These are phyloP conservation scores for Sialia sialis DNA, from an alignment of 2,113 vertebrate species.

Conservation along the genomic window DNA sequence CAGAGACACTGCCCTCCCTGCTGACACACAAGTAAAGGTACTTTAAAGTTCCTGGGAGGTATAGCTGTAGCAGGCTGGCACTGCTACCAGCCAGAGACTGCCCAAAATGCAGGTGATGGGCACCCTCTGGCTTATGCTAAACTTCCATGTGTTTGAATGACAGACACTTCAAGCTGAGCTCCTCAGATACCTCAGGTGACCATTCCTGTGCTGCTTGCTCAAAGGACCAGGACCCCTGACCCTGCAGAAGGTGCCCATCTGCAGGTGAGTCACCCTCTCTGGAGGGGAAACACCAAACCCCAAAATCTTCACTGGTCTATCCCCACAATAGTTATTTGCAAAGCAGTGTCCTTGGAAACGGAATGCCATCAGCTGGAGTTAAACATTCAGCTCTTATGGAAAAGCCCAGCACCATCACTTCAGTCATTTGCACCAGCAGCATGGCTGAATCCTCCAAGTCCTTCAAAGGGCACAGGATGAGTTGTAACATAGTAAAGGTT, in stretches of 20 bases:
- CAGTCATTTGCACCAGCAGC: neutral
- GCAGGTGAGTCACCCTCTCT: neutral
- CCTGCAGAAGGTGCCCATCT: neutral
- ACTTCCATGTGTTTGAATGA: neutral
- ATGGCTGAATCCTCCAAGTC: neutral
- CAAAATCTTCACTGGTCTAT: neutral
- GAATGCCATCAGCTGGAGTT: neutral
- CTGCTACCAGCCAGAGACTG: neutral
- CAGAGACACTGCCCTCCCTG: neutral
- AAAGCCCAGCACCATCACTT: neutral
- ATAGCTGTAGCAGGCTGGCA: neutral
- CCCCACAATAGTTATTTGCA: neutral
- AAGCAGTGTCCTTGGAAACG: neutral
- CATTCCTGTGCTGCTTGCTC: rapidly evolving
- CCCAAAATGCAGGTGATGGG: neutral
- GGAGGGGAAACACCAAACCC: rapidly evolving
- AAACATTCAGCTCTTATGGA: neutral
- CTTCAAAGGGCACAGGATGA: neutral
- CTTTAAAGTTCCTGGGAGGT: neutral
- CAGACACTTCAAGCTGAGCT: neutral
- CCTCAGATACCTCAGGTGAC: neutral
- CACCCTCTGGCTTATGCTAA: neutral
- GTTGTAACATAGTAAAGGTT: neutral
- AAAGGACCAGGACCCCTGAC: neutral
- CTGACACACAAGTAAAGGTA: neutral